Evolutionary conservation across 2,888 invertebrate species (phyloP).

Genomic region (Camponotus fellah): DNA sequence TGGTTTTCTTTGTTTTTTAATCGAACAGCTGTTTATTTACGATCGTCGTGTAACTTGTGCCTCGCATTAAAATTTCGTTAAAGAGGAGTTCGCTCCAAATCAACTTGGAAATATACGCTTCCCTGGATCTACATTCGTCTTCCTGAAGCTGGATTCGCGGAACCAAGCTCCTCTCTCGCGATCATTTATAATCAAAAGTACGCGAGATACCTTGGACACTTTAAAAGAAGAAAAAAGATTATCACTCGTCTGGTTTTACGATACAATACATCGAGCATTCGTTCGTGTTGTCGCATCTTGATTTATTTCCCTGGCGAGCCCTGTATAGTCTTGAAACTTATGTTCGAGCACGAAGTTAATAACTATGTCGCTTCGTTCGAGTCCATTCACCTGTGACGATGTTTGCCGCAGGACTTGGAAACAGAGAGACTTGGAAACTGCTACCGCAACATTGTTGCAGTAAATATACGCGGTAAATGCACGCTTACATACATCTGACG

Average conservation of each 20-base stretch:
- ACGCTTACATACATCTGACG: constrained; percentile 10
- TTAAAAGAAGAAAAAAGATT: too few relatives aligned
- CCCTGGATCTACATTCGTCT: not conserved
- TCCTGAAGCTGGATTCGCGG: not conserved
- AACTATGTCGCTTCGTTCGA: constrained; percentile 66
- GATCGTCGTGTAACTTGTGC: constrained; percentile 1
- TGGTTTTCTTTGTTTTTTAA: constrained; percentile 29
- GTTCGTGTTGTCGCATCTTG: not conserved
- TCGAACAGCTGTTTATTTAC: constrained; percentile 36
- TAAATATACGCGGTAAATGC: constrained; percentile 58
- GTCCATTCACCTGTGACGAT: constrained; percentile 59
- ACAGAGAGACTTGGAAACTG: constrained; percentile 46
- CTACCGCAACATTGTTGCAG: not conserved
- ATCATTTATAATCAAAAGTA: not conserved
- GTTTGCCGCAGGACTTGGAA: constrained; percentile 17
- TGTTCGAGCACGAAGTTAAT: constrained; percentile 59
- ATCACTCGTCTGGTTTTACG: not conserved
- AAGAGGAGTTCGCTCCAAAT: constrained; percentile 6
- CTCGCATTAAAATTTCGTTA: constrained; percentile 19
- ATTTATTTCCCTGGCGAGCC: constrained; percentile 4
- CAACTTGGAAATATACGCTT: constrained; percentile 19
- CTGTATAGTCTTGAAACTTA: not conserved
- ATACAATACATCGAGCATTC: not conserved
- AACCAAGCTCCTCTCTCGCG: not conserved
- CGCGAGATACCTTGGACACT: not conserved